Evolutionary conservation across 2,797 vertebrate species (phyloP).

Genomic region (Leptoclinus maculatus): DNA sequence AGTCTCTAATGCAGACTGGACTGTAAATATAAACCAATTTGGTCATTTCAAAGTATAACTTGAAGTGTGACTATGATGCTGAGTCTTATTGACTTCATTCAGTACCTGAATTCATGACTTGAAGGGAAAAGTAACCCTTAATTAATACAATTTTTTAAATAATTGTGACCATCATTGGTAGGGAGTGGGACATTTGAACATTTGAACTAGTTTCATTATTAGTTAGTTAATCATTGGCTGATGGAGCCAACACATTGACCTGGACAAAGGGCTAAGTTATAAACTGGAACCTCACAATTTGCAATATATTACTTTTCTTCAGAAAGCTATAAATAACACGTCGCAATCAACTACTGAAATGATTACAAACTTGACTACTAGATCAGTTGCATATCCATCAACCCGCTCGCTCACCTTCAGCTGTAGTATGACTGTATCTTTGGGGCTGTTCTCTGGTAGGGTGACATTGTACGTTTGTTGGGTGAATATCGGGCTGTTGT

Average conservation of each 20-base stretch:
- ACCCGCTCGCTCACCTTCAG: constrained; percentile 84
- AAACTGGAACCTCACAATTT: neutral
- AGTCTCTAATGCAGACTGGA: neutral
- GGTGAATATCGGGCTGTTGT: constrained; percentile 94
- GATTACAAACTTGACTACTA: neutral
- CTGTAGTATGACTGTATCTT: constrained; percentile 87
- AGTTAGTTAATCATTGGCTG: neutral
- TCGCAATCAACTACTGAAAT: neutral
- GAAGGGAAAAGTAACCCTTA: neutral
- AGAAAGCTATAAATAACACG: neutral
- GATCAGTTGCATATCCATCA: neutral
- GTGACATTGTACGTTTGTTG: constrained; percentile 86
- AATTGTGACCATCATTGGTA: neutral
- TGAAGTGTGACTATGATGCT: neutral
- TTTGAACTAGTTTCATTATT: no score
- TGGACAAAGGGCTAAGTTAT: neutral
- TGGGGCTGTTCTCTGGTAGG: constrained; percentile 92
- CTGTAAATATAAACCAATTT: constrained; percentile 11
- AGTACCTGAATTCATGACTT: neutral
- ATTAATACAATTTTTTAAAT: neutral
- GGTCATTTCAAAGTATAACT: constrained; percentile 10
- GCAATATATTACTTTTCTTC: neutral
- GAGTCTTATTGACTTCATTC: neutral
- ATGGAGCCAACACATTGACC: neutral
- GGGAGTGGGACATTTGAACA: neutral